Evolutionary conservation across 2,888 invertebrate genomes (phyloP).

Genomic region (Agriopis marginaria): DNA sequence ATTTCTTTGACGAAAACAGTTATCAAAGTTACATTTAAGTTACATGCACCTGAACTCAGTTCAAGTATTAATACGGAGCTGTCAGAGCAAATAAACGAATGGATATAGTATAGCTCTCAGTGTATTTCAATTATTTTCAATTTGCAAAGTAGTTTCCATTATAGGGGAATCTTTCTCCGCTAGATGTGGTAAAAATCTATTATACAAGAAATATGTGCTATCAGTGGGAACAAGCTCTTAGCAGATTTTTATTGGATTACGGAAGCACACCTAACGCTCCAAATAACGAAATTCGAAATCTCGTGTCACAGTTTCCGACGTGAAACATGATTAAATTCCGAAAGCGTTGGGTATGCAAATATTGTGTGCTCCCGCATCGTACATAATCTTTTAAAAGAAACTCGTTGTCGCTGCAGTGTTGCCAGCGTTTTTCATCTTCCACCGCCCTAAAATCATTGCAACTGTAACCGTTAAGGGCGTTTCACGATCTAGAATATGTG

Average conservation of each 20-base stretch:
- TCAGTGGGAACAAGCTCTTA: conserved; percentile 15
- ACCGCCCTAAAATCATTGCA: neutral
- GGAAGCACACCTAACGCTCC: conserved; percentile 29
- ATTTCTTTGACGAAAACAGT: too few species aligned
- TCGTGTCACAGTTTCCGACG: conserved; percentile 34
- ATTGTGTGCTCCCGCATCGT: conserved; percentile 34
- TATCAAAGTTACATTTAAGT: too few species aligned
- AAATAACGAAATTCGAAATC: conserved; percentile 37
- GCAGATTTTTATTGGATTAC: conserved; percentile 34
- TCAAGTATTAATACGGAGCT: too few species aligned
- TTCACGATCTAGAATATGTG: too few species aligned
- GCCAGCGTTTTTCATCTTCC: conserved; percentile 12
- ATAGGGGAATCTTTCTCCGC: neutral
- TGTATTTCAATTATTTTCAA: neutral
- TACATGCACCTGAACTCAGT: too few species aligned
- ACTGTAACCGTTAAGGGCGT: neutral
- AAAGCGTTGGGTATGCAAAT: conserved; percentile 42
- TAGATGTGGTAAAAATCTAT: conserved; percentile 4
- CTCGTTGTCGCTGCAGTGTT: conserved; percentile 34
- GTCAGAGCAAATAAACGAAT: too few species aligned
- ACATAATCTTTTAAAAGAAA: conserved; percentile 51
- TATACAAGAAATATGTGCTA: conserved; percentile 11
- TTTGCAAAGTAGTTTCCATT: conserved; percentile 12
- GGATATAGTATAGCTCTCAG: too few species aligned
- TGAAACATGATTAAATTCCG: conserved; percentile 54